A percentile compares a stretch with the other conserved stretches of the same genome.
Evolutionary conservation across 2,113 vertebrate genomes (phyloP).

Genomic region (Tupaia tana): DNA sequence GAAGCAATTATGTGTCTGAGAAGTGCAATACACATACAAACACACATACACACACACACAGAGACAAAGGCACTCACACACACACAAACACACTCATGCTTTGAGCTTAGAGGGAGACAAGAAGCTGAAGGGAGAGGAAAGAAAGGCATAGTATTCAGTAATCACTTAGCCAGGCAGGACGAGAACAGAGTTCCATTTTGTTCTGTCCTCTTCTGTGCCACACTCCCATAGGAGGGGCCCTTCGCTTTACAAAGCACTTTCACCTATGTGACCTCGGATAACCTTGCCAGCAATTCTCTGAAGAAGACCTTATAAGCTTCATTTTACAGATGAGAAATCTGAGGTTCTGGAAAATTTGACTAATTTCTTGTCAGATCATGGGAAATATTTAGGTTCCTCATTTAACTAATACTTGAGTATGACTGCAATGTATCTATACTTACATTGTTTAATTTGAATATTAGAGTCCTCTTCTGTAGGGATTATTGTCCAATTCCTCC

Average conservation of each 20-base stretch:
- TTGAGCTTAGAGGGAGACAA: not conserved
- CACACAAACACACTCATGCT: rapidly evolving
- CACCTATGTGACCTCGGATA: not conserved
- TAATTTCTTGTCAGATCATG: not conserved
- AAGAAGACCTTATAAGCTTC: not conserved
- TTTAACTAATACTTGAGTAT: conserved; percentile 1
- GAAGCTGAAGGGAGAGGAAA: not conserved
- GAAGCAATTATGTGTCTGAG: not conserved
- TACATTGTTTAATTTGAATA: conserved; percentile 37
- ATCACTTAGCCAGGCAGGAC: not conserved
- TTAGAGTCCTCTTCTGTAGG: not conserved
- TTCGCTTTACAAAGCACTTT: not conserved
- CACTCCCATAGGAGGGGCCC: not conserved
- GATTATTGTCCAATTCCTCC: not conserved
- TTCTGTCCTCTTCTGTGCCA: not conserved
- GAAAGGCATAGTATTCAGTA: not conserved
- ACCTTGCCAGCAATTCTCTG: not conserved
- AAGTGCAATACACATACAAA: not conserved
- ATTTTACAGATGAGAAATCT: conserved; percentile 14
- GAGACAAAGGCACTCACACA: not conserved
- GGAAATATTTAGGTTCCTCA: conserved; percentile 18
- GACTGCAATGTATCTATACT: not conserved
- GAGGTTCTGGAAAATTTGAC: not conserved
- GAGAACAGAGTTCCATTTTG: not conserved
- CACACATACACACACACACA: not conserved